Evolutionary conservation across 2,797 vertebrate genomes (phyloP), one percentile per base, ranked within the genome.

Genomic region (Anas acuta): DNA sequence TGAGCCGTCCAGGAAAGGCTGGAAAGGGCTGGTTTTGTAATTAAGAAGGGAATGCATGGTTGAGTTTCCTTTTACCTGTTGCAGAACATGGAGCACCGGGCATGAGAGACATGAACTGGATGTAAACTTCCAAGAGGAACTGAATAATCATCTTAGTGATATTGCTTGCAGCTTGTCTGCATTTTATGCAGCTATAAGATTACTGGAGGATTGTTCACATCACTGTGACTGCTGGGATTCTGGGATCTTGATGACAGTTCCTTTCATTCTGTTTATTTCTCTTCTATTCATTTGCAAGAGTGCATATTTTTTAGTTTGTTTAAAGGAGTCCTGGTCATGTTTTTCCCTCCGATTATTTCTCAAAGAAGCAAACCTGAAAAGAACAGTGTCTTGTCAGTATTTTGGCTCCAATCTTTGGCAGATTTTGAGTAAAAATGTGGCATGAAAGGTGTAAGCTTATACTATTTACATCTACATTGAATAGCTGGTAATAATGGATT

Each of bases 381-480:
- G 84, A 92, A 71, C 45, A 93, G 89, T 87, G 33, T 75, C 90
- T 95, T 92, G 94, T 51, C 35, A 96, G 93, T 80, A 87, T 93
- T 95, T 96, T 95, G 96, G 95, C 95, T 96, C 89, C 86, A 85
- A 80, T 73, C 85, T 97, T 95, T 93, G 89, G 94, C 95, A 96
- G 90, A 77, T 96, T 96, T 95, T 93, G 90, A 96, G 76, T 95
- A 75, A 96, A 86, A 96, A 96, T 65, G 86, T 8, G 17, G 82
- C 75, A 60, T 66, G 94, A 92, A 81, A 91, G 88, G 87, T 72
- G 79, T 80, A 58, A 90, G 88, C 53, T 96, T 84, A 67, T 39
- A 39, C 69, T 72, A 73, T 84, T 92, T 96, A 84, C 81, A 80
- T 89, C 93, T 94, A 45, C 60, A 67, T 79, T 85, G 94, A 95